phyloP scores from a whole-genome alignment of 2,113 vertebrate species.

The Cyprinus carpio region DNA sequence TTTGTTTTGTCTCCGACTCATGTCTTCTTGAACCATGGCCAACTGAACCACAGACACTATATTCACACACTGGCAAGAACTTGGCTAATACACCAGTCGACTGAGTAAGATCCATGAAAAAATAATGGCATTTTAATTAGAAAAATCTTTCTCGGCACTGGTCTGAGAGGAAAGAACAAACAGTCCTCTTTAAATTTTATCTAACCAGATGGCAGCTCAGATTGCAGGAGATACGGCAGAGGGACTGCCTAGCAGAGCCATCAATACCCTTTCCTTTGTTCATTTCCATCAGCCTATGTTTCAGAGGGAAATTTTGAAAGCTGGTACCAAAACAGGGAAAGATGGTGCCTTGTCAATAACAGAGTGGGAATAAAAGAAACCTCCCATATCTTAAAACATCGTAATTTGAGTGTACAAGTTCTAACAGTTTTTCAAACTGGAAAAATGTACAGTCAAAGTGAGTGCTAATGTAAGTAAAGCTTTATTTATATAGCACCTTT shows the following conservation, averaged over 20 bases:
- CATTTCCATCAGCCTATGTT: constrained; percentile 27
- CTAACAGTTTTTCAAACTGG: constrained; percentile 14
- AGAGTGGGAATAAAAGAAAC: constrained; percentile 17
- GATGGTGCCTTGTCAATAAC: constrained; percentile 24
- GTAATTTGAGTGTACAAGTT: background rate
- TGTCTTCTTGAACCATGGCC: constrained; percentile 15
- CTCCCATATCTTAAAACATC: constrained; percentile 17
- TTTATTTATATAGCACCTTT: too few species aligned
- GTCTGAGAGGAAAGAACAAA: constrained; percentile 32
- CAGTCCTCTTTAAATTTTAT: constrained; percentile 33
- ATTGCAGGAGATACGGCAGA: constrained; percentile 29
- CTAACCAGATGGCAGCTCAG: constrained; percentile 38
- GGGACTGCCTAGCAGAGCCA: constrained; percentile 23
- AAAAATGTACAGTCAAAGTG: background rate
- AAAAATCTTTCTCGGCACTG: constrained; percentile 33
- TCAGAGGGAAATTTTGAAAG: constrained; percentile 27
- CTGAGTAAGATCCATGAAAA: constrained; percentile 61
- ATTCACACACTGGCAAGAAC: constrained; percentile 48
- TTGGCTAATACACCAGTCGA: constrained; percentile 58
- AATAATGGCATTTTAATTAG: constrained; percentile 64
- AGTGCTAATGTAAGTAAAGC: too few species aligned
- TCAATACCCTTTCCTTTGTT: constrained; percentile 29
- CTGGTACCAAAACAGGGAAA: background rate
- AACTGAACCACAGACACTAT: constrained; percentile 26
- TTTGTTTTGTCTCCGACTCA: constrained; percentile 3